Percentiles rank a stretch among this genome's conserved stretches.
Conservation (phyloP, 2,888 invertebrate genomes). For the Xestoiulus laeticollis region DNA sequence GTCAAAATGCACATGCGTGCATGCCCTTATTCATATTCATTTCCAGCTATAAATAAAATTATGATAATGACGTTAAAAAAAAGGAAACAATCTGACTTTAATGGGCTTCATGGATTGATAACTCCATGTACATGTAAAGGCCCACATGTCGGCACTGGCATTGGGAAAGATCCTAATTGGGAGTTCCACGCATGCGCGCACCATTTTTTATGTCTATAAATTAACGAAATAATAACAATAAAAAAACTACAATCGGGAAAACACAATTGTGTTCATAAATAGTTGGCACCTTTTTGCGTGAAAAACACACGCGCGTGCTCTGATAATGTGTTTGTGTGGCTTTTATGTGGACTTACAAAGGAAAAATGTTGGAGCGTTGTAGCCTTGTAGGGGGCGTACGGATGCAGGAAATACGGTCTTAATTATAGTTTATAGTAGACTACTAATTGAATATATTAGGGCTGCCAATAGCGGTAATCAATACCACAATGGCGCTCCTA, state of each 20-base stretch:
- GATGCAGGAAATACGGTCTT: constrained; percentile 26
- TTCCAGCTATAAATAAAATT: constrained; percentile 26
- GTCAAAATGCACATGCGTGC: background rate
- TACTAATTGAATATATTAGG: constrained; percentile 26
- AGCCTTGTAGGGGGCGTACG: background rate
- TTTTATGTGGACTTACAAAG: constrained; percentile 7
- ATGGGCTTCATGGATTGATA: constrained; percentile 6
- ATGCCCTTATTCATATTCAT: constrained; percentile 4
- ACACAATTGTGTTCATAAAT: background rate
- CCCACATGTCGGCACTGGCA: background rate
- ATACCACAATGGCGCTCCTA: no score
- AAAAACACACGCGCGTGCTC: background rate
- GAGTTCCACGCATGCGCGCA: background rate
- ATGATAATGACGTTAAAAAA: constrained; percentile 21
- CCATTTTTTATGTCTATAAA: background rate
- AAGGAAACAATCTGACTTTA: background rate
- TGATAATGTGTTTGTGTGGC: background rate
- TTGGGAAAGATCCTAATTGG: background rate
- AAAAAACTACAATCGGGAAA: background rate
- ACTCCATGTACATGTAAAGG: no score
- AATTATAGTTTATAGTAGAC: constrained; percentile 9
- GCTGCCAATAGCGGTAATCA: constrained; percentile 26
- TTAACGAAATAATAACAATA: constrained; percentile 17
- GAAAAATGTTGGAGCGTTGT: no score
- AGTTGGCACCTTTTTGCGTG: constrained; percentile 14